Percentiles rank a stretch among this genome's conserved stretches.
phyloP scores from a whole-genome alignment of 2,797 vertebrate species.

The Rhinophrynus dorsalis region DNA sequence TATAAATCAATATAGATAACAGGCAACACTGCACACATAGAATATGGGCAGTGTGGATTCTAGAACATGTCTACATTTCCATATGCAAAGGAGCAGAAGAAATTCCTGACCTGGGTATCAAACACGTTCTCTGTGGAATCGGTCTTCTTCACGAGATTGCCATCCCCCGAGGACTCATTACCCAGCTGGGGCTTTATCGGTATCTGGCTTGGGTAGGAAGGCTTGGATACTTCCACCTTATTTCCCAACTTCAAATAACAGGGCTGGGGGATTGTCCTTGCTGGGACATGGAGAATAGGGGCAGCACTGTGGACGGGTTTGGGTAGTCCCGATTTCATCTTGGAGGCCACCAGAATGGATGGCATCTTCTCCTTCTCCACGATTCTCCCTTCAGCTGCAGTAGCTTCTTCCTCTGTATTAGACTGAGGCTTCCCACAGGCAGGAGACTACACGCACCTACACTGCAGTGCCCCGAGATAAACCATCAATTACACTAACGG shows the following conservation, averaged over 20 bases:
- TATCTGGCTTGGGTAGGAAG: conserved; percentile 70
- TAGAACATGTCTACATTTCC: too few species aligned
- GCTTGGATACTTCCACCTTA: conserved; percentile 77
- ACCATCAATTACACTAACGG: not conserved
- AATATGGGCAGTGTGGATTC: too few species aligned
- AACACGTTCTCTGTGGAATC: conserved; percentile 69
- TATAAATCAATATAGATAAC: too few species aligned
- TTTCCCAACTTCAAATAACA: conserved; percentile 77
- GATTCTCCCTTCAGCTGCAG: conserved; percentile 66
- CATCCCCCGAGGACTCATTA: conserved; percentile 61
- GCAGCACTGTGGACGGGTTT: conserved; percentile 93
- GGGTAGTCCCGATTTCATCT: conserved; percentile 97
- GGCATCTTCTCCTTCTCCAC: conserved; percentile 88
- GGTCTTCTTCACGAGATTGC: conserved; percentile 63
- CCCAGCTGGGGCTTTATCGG: conserved; percentile 73
- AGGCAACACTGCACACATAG: too few species aligned
- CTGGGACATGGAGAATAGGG: conserved; percentile 86
- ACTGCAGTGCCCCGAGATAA: not conserved
- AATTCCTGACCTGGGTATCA: conserved; percentile 84
- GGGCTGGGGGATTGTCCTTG: conserved; percentile 73
- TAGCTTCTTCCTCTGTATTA: not conserved
- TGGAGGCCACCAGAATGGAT: conserved; percentile 91
- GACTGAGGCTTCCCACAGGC: not conserved
- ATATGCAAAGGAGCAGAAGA: not conserved
- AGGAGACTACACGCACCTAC: not conserved